Conservation (phyloP, 2,797 vertebrate genomes). For the Pelodytes ibericus region DNA sequence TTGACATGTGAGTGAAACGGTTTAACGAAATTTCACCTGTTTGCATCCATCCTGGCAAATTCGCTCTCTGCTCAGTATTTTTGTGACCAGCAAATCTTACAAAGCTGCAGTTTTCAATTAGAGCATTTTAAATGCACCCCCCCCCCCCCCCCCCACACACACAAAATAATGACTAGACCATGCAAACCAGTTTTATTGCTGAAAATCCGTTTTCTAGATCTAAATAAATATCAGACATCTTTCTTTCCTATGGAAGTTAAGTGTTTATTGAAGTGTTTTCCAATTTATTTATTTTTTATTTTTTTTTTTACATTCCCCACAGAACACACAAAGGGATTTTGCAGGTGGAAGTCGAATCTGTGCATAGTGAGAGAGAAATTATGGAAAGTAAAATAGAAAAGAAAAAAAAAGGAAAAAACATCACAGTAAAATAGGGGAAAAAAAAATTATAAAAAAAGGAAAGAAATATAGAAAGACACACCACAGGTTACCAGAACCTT, state of each 20-base stretch:
- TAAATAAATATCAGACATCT: neutral
- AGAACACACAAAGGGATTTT: slow-evolving; percentile 88
- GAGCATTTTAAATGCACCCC: too few relatives aligned
- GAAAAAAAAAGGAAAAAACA: slow-evolving; percentile 66
- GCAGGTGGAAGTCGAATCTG: slow-evolving; percentile 85
- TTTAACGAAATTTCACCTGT: too few relatives aligned
- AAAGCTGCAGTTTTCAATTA: too few relatives aligned
- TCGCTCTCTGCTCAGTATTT: too few relatives aligned
- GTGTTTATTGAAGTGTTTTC: slow-evolving; percentile 97
- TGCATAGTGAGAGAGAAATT: slow-evolving; percentile 94
- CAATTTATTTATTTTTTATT: too few relatives aligned
- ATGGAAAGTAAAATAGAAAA: slow-evolving; percentile 65
- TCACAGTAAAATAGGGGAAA: slow-evolving; percentile 78
- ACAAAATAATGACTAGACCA: neutral
- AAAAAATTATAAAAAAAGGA: slow-evolving; percentile 8
- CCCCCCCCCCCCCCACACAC: neutral
- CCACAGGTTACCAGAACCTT: slow-evolving; percentile 90
- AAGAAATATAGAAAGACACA: slow-evolving; percentile 68
- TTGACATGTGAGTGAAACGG: too few relatives aligned
- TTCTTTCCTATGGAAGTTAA: slow-evolving; percentile 79
- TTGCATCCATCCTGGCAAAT: too few relatives aligned
- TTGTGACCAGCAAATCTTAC: too few relatives aligned
- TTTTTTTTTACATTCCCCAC: slow-evolving; percentile 82
- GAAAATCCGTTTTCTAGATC: neutral
- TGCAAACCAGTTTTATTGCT: too few relatives aligned